Evolutionary conservation across 2,113 vertebrate genomes (phyloP).

Genomic region (Odocoileus hemionus): DNA sequence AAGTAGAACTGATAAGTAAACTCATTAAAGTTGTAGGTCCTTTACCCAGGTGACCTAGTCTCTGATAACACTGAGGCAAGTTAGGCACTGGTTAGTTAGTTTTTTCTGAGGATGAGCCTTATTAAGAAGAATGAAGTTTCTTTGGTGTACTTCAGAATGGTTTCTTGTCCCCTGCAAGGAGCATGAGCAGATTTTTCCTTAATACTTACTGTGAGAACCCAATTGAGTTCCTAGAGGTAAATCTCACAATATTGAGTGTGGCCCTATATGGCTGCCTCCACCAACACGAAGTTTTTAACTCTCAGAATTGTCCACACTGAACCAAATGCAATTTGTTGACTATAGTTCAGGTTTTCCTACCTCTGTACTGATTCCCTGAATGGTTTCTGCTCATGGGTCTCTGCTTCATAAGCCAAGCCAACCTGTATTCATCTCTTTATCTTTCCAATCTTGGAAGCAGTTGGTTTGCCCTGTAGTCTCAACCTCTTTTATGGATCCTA

Average conservation of each 20-base stretch:
- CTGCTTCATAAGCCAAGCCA: neutral
- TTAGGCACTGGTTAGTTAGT: neutral
- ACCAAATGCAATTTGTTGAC: neutral
- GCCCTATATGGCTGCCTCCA: neutral
- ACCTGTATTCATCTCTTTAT: neutral
- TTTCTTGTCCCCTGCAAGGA: neutral
- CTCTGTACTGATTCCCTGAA: neutral
- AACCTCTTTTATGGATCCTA: neutral
- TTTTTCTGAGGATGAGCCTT: neutral
- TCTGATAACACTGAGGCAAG: neutral
- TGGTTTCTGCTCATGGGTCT: neutral
- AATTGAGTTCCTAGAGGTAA: neutral
- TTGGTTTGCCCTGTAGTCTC: neutral
- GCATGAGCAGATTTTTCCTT: neutral
- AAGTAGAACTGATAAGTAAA: neutral
- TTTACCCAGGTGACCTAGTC: no score
- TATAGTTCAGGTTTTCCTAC: neutral
- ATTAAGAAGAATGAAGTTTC: neutral
- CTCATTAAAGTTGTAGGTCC: neutral
- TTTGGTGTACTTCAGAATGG: neutral
- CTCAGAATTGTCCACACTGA: neutral
- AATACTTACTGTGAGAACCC: neutral
- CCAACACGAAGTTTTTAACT: neutral
- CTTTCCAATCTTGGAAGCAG: neutral
- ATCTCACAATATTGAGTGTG: neutral